Conservation (phyloP, 2,797 vertebrate species). For the Platyrinchus mystaceus region DNA sequence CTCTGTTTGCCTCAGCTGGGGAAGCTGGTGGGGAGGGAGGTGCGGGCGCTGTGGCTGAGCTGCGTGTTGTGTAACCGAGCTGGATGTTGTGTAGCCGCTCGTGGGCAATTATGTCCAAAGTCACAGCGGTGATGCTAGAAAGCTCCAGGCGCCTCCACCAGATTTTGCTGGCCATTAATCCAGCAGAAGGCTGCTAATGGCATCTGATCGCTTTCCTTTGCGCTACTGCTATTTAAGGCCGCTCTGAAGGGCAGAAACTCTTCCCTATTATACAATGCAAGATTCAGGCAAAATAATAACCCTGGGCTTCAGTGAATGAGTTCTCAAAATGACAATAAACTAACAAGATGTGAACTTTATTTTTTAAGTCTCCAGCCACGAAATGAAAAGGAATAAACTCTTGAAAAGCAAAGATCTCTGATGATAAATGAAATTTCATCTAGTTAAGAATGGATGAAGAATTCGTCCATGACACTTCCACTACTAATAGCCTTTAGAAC, state of each 20-base stretch:
- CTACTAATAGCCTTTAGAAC: background rate
- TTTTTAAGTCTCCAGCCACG: background rate
- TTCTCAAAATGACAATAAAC: background rate
- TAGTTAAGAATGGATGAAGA: background rate
- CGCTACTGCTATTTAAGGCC: background rate
- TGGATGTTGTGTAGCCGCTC: background rate
- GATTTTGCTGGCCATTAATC: constrained; percentile 17
- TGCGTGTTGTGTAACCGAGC: background rate
- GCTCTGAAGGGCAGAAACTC: background rate
- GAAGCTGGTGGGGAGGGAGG: background rate
- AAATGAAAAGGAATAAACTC: background rate
- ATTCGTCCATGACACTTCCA: background rate
- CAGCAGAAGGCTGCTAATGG: constrained; percentile 34
- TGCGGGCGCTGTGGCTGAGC: background rate
- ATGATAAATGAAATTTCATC: background rate
- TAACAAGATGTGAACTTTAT: background rate
- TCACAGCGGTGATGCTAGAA: background rate
- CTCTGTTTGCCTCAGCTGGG: background rate
- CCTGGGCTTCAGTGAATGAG: background rate
- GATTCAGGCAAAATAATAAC: background rate
- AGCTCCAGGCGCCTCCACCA: constrained; percentile 1
- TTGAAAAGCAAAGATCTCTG: background rate
- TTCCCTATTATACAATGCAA: background rate
- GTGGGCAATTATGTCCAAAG: background rate
- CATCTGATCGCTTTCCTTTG: background rate